Base-by-base conservation (phyloP, 1,140 invertebrate genomes). In the Pectinophora gossypiella region DNA sequence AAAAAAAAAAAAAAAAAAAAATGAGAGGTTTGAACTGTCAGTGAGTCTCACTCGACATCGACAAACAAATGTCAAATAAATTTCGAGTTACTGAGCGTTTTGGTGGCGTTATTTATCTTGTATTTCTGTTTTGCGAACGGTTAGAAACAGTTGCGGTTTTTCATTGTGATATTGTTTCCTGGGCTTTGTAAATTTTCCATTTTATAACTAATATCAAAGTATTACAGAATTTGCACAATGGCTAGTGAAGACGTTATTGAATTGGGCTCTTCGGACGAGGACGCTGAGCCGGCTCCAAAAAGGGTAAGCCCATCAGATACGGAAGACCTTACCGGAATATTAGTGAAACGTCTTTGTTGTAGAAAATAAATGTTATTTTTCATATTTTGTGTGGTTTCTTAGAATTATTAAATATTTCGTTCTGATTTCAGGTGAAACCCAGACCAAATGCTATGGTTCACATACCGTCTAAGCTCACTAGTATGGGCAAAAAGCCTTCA, bases 241-340 rank as follows among this genome's bases (percentile, higher is more conserved):
- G 71, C 72, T 57, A 68, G 55, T 54, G 64, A 75, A 51, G 83
- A 82, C 69, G 72, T 86, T 13, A 86, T 86, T 50, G 80, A 84
- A 64, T 67, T 86, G 51, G 80, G 64, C 18, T 86, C 83, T 58
- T 84, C 83, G 18, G 83, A 86, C 18, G 83, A 86, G 40, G 83
- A 86, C 48, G 56, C 66, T 15, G 72, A 74, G 51, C 80, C 80
- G 38, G 66, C 63, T n/a, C 70, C 72, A 44, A 86, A 83, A 55
- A 84, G 76, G 69, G 83, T 85, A 55, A n/a, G n/a, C n/a, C n/a
- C n/a, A n/a, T n/a, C n/a, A 43, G 23, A 5, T 6, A 5, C 5
- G 5, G 12, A 27, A 6, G 5, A 6, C 23, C 5, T 12, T 6
- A 12, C 23, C 12, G 5, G 12, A 6, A 27, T 27, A 27, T 27